Conservation (phyloP, 2,113 vertebrate species). For the Globicephala melas region DNA sequence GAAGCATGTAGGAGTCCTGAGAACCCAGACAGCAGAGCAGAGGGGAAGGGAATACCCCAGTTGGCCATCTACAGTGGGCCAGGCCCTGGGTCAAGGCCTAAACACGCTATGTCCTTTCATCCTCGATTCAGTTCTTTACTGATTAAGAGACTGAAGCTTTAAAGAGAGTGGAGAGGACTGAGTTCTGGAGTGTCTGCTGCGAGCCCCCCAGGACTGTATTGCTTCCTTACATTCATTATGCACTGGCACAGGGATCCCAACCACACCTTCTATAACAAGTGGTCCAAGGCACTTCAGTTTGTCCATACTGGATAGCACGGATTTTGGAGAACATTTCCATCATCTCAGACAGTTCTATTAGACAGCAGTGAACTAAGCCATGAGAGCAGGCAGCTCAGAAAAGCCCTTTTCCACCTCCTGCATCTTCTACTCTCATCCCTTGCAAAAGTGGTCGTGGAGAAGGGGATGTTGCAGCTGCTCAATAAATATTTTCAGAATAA, state of each 20-base stretch:
- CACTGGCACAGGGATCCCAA: neutral
- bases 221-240: neutral
- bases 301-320: neutral
- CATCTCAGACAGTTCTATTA: neutral
- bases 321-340: neutral
- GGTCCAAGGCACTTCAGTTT: neutral
- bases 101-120: neutral
- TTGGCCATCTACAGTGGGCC: rapidly evolving
- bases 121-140: neutral
- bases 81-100: neutral
- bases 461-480: neutral
- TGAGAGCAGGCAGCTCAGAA: neutral
- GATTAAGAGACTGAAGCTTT: neutral
- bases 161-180: neutral
- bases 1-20: neutral
- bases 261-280: neutral
- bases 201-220: neutral
- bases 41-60: neutral
- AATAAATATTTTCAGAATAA: neutral
- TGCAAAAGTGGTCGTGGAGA: neutral
- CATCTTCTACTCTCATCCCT: neutral
- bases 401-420: neutral
- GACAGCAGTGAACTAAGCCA: neutral
- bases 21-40: neutral
- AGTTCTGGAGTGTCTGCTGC: neutral